Conservation (phyloP, 2,113 vertebrate species). For the Rattus rattus region DNA sequence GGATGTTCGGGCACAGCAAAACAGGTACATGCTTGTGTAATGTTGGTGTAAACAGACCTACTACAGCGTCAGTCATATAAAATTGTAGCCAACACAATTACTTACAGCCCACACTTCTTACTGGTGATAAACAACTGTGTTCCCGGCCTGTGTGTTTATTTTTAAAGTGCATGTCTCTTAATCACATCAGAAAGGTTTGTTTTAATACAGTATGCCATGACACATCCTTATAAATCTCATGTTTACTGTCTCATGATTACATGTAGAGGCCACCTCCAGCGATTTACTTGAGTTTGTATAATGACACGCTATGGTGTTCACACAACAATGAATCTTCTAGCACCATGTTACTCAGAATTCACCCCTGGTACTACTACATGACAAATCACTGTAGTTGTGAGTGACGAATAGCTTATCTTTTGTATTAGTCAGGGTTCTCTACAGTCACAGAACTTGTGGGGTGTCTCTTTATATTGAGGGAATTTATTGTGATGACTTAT, state of each 20-base stretch:
- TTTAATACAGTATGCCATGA: not conserved
- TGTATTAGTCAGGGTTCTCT: too few species aligned
- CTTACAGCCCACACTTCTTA: not conserved
- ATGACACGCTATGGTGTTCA: not conserved
- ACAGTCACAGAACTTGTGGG: too few species aligned
- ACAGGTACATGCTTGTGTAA: not conserved
- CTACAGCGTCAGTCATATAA: too few species aligned
- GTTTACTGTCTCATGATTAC: not conserved
- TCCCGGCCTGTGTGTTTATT: not conserved
- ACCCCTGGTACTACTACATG: not conserved
- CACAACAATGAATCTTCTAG: not conserved
- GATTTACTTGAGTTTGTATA: not conserved
- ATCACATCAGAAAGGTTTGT: not conserved
- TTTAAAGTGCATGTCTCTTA: not conserved
- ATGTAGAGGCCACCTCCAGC: not conserved
- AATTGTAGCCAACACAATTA: not conserved
- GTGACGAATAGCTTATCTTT: conserved; percentile 19
- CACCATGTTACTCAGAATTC: not conserved
- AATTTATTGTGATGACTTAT: too few species aligned
- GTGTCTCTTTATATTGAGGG: too few species aligned
- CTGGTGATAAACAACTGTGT: not conserved
- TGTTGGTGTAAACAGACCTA: not conserved
- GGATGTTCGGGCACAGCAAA: not conserved
- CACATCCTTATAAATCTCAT: not conserved
- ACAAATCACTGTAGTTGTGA: not conserved